Evolutionary conservation across 2,888 invertebrate species (phyloP).

Genomic region (Zelleria hepariella): DNA sequence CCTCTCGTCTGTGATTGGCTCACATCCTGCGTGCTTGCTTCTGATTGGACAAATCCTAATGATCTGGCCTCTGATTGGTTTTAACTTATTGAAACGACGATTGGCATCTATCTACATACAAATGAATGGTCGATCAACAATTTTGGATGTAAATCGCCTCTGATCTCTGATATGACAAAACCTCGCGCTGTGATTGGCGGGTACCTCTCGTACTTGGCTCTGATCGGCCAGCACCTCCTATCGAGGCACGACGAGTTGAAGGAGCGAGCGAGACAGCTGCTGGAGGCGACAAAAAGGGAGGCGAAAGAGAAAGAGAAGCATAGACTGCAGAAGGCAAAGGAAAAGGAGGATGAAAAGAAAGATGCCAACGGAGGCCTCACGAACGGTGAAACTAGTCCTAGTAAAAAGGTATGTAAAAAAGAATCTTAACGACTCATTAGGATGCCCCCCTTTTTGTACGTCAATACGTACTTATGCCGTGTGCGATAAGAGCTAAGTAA

Average conservation of each 20-base stretch:
- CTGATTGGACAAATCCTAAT: background rate
- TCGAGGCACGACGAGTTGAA: slow-evolving; percentile 88
- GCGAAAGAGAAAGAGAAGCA: slow-evolving; percentile 63
- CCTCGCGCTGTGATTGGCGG: slow-evolving; percentile 20
- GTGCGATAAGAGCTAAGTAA: too few species aligned
- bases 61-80: background rate
- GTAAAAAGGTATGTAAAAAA: slow-evolving; percentile 51
- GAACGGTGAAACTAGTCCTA: slow-evolving; percentile 50
- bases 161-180: background rate
- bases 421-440: background rate
- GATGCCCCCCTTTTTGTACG: background rate
- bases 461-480: too few species aligned
- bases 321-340: slow-evolving; percentile 42
- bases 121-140: too few species aligned
- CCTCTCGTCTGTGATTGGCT: background rate
- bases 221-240: slow-evolving; percentile 73
- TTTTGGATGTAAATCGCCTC: background rate
- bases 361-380: slow-evolving; percentile 69
- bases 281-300: slow-evolving; percentile 84
- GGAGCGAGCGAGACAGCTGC: slow-evolving; percentile 85
- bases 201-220: slow-evolving; percentile 10
- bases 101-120: too few species aligned
- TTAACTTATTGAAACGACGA: too few species aligned
- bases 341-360: slow-evolving; percentile 80
- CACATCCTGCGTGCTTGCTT: background rate